phyloP scores from a whole-genome alignment of 2,797 vertebrate genomes.

The Gymnothorax reevesii region DNA sequence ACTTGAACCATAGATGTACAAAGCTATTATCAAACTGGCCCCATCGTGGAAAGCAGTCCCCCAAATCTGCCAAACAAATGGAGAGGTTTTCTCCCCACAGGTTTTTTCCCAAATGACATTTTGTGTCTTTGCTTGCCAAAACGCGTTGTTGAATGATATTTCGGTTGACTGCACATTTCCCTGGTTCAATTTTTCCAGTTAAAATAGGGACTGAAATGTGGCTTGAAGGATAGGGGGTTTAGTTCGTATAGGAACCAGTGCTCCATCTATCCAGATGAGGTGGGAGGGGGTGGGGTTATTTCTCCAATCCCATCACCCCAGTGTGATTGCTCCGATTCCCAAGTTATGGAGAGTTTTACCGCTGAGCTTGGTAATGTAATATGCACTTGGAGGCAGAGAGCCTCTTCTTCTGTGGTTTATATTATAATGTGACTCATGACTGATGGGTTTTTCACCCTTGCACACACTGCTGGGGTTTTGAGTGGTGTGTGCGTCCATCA shows the following conservation, averaged over 20 bases:
- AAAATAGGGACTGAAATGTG: too few relatives aligned
- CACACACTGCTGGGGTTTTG: neutral
- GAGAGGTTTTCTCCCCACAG: neutral
- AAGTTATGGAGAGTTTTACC: slow-evolving; percentile 7
- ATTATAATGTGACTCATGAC: neutral
- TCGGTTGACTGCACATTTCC: too few relatives aligned
- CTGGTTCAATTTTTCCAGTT: neutral
- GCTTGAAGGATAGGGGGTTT: too few relatives aligned
- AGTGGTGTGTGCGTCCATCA: neutral
- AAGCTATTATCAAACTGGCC: neutral
- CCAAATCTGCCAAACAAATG: neutral
- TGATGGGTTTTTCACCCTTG: neutral
- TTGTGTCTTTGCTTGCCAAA: too few relatives aligned
- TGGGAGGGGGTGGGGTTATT: neutral
- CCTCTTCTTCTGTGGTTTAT: neutral
- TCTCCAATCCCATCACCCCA: neutral
- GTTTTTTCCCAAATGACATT: too few relatives aligned
- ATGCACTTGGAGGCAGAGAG: neutral
- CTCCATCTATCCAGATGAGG: neutral
- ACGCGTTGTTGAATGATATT: too few relatives aligned
- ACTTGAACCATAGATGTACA: neutral
- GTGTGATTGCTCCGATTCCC: neutral
- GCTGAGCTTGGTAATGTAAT: neutral
- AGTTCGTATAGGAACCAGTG: neutral
- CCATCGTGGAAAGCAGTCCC: neutral